Base-by-base conservation (phyloP, 2,888 invertebrate species). In the Saturnia pavonia region DNA sequence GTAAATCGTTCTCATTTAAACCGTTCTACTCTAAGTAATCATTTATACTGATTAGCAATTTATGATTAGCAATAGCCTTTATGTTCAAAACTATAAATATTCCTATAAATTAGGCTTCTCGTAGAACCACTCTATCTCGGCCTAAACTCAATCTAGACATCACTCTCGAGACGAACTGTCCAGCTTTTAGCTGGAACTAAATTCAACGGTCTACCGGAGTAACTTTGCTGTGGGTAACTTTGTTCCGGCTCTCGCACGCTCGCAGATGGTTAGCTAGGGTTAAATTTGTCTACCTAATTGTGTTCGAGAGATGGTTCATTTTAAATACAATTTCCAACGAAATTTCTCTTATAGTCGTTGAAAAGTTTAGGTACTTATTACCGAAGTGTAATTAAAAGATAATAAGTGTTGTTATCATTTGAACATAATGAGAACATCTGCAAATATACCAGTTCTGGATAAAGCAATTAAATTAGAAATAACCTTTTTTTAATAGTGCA, bases 121-220 rank as follows among this genome's bases (percentile, higher is more conserved):
- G 63, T 73, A 66, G 54, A 60, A 22, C 67, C 54, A 66, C 76
- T 75, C 74, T 80, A 76, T 76, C 74, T 73, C 74, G 72, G 72
- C 74, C 75, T 71, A 85, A 87, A 87, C 82, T 86, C 79, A 82
- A 86, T 87, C 78, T 80, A 76, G 74, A 77, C 82, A 76, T 80
- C 82, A 85, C 82, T 85, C 80, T 81, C 80, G 77, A 74, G 70
- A 78, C 80, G 76, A 79, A 84, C 85, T 80, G 76, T 80, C 78
- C 78, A 76, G 82, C 82, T 80, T 82, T 82, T 82, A 81, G 82
- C 75, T 72, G 60, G 60, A 75, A 77, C 81, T 74, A 77, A 80
- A 81, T 78, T 81, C 74, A 76, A 73, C 74, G 71, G 75, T 72
- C 74, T 60, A 68, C 57, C 27, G 57, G 75, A 65, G 48, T 69